Evolutionary conservation across 2,797 vertebrate species (phyloP).

Genomic region (Lagorchestes hirsutus): DNA sequence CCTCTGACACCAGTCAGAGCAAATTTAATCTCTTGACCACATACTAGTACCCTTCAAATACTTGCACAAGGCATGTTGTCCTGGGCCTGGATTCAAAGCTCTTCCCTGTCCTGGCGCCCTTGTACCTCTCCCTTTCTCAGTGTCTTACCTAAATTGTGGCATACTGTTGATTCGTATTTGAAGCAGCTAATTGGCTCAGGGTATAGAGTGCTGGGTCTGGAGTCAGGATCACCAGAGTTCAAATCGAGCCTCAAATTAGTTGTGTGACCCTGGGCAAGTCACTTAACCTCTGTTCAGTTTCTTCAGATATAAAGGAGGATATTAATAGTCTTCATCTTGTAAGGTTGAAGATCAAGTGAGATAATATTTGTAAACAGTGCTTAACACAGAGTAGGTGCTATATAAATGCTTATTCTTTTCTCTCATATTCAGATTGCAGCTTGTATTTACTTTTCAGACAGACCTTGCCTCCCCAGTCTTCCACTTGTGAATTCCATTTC

Average conservation of each 20-base stretch:
- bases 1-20: not conserved
- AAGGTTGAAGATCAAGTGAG: not conserved
- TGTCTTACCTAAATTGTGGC: not conserved
- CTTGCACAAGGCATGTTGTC: not conserved
- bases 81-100: not conserved
- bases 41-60: not conserved
- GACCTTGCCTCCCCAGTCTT: not conserved
- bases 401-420: not conserved
- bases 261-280: not conserved
- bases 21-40: not conserved
- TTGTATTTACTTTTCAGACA: not conserved
- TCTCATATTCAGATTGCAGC: not conserved
- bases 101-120: not conserved
- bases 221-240: not conserved
- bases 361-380: not conserved
- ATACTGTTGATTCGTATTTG: no score
- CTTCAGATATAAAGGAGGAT: not conserved
- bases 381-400: not conserved
- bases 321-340: not conserved
- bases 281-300: not conserved
- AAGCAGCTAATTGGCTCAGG: no score
- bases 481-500: not conserved
- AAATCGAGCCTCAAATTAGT: not conserved
- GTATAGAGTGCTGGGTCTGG: no score
- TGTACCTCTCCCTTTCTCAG: not conserved